A percentile compares a stretch with the other conserved stretches of the same genome.
phyloP scores from a whole-genome alignment of 1,140 invertebrate species.

The Nomia melanderi region DNA sequence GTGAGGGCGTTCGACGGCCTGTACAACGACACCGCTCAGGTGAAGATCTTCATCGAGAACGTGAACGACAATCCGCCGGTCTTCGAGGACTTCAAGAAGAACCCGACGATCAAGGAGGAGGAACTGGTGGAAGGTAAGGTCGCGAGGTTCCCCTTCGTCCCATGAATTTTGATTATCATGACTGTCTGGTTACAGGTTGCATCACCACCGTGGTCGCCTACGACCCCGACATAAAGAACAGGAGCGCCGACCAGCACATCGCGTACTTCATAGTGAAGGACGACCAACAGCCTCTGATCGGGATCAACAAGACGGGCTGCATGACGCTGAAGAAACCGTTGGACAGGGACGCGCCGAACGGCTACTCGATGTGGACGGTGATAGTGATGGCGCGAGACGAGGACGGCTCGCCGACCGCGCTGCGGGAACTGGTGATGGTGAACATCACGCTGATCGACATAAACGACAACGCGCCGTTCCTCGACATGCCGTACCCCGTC shows the following conservation, averaged over 20 bases:
- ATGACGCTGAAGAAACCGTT: conserved; percentile 88
- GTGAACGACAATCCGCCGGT: conserved; percentile 92
- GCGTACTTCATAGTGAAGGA: conserved; percentile 88
- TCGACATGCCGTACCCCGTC: conserved; percentile 89
- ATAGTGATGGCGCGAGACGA: conserved; percentile 92
- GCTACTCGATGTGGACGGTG: conserved; percentile 89
- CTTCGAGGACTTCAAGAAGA: conserved; percentile 85
- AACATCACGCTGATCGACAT: conserved; percentile 90
- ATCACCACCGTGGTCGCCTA: conserved; percentile 83
- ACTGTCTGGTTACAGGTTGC: conserved; percentile 79
- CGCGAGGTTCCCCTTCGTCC: not conserved
- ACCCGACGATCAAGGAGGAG: conserved; percentile 87
- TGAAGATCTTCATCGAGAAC: conserved; percentile 90
- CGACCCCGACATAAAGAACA: conserved; percentile 91
- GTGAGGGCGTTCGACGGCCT: conserved; percentile 90
- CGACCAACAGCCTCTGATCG: conserved; percentile 85
- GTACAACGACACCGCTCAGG: conserved; percentile 87
- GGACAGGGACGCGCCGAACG: conserved; percentile 93
- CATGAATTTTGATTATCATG: not conserved
- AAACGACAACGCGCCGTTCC: conserved; percentile 94
- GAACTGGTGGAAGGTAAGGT: conserved; percentile 82
- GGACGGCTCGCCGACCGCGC: conserved; percentile 83
- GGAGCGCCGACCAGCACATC: conserved; percentile 88
- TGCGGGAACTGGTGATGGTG: conserved; percentile 85
- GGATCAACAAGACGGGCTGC: conserved; percentile 88